Base-by-base conservation (phyloP, 2,797 vertebrate genomes). In the Rhinogobio ventralis region DNA sequence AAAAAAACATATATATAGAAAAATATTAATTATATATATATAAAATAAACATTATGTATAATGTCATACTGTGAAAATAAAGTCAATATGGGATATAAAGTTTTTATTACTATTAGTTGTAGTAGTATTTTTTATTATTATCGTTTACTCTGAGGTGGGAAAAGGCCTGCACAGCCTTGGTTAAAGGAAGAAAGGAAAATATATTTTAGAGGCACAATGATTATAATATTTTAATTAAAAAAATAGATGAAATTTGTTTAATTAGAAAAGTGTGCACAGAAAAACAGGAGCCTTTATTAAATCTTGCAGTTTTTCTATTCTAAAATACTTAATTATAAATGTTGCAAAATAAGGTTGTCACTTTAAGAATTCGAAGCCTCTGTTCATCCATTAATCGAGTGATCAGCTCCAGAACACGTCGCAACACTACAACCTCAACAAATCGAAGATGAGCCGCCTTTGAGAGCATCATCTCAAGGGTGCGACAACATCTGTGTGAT, bases 401-500 rank as follows among this genome's bases (percentile, higher is more conserved):
- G 36, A 72, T 39, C 19, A 45, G 68, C 62, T 36, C 49, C 78
- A 53, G 14, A 69, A 68, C 19, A 82, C 19, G 17, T 46, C 25
- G 8, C 68, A 72, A 72, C 39, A 57, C 33, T 53, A 23, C 55
- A 49, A 72, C 33, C 53, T 46, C 42, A 74, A 73, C 55, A 66
- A 76, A 71, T 51, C 8, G n/a, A 68, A 76, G 46, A 62, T n/a
- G 53, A 76, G 42, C 9, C 6, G 13, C 23, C 53, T 82, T 25
- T 68, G 25, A 72, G 68, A 1, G 53, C 30, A 55, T 80, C 86
- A 55, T 60, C 55, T 49, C 45, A 36, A 74, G 55, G 64, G 72
- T 75, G 39, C 30, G 53, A 69, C 64, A 46, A 28, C 90, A 87
- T 87, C 90, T 82, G 88, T 81, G 85, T 92, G 92, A 94, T 91